Percentiles rank a stretch among this genome's conserved stretches.
Evolutionary conservation across 2,113 vertebrate species (phyloP).

Genomic region (Chitala chitala): DNA sequence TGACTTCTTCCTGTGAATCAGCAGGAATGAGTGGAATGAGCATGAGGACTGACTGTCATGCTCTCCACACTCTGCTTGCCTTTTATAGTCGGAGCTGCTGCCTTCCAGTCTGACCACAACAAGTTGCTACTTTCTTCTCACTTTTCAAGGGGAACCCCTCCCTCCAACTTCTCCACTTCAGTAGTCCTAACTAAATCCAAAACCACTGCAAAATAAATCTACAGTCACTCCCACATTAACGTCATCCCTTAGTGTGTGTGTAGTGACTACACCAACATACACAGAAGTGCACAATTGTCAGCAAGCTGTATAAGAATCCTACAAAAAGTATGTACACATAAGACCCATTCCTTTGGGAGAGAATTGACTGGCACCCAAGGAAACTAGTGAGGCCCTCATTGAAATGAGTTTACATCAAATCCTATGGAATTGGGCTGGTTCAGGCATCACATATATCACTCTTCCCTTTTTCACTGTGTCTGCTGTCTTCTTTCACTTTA

Average conservation of each 20-base stretch:
- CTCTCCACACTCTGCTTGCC: slow-evolving; percentile 53
- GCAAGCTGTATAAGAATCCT: background rate
- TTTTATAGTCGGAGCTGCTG: slow-evolving; percentile 57
- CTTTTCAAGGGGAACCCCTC: background rate
- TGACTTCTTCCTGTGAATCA: slow-evolving; percentile 47
- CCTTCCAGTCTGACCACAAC: slow-evolving; percentile 33
- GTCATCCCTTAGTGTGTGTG: too few species aligned
- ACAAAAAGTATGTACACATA: too few species aligned
- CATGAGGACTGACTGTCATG: slow-evolving; percentile 41
- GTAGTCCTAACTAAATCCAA: background rate
- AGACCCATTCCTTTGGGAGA: too few species aligned
- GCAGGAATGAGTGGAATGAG: slow-evolving; percentile 65
- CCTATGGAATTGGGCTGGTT: too few species aligned
- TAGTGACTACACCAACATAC: too few species aligned
- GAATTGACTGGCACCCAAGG: too few species aligned
- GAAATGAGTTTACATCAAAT: too few species aligned
- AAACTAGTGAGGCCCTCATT: too few species aligned
- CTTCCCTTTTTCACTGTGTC: too few species aligned
- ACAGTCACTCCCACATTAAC: background rate
- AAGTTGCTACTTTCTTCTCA: slow-evolving; percentile 5
- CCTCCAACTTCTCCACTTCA: background rate
- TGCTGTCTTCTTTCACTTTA: too few species aligned
- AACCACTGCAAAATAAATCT: background rate
- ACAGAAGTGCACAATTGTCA: background rate
- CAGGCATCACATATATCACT: too few species aligned